A percentile compares a stretch with the other conserved stretches of the same genome.
Evolutionary conservation across 2,888 invertebrate genomes (phyloP).

Genomic region (Morpho helenor): DNA sequence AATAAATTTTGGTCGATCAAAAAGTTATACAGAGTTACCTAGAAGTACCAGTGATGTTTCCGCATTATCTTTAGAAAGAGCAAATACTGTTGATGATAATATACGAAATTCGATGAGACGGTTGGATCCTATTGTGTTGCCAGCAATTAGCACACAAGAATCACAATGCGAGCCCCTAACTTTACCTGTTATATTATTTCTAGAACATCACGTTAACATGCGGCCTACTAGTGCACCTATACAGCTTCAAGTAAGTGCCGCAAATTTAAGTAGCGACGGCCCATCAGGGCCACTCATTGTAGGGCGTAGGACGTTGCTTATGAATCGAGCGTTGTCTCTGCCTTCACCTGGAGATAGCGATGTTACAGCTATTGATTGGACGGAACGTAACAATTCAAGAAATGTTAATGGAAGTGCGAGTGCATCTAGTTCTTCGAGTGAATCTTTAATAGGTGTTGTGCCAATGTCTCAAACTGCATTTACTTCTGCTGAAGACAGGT

Average conservation of each 20-base stretch:
- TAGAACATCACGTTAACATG: slow-evolving; percentile 69
- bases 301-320: slow-evolving; percentile 61
- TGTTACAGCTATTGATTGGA: slow-evolving; percentile 59
- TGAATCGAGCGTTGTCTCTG: slow-evolving; percentile 65
- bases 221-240: slow-evolving; percentile 70
- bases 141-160: slow-evolving; percentile 55
- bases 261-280: slow-evolving; percentile 63
- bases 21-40: slow-evolving; percentile 62
- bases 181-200: slow-evolving; percentile 67
- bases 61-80: slow-evolving; percentile 50
- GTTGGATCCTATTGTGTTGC: slow-evolving; percentile 66
- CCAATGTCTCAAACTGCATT: slow-evolving; percentile 41
- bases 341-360: slow-evolving; percentile 70
- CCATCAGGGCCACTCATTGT: slow-evolving; percentile 66
- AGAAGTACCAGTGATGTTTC: slow-evolving; percentile 45
- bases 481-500: slow-evolving; percentile 64
- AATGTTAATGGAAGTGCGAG: slow-evolving; percentile 60
- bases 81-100: slow-evolving; percentile 52
- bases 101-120: slow-evolving; percentile 68
- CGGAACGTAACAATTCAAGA: slow-evolving; percentile 54
- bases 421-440: slow-evolving; percentile 63
- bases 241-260: slow-evolving; percentile 69
- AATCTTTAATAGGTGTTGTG: slow-evolving; percentile 53
- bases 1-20: slow-evolving; percentile 52
- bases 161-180: slow-evolving; percentile 58